These are phyloP conservation scores for Python bivittatus DNA, from an alignment of 2,113 vertebrate species.

Conservation along the genomic window DNA sequence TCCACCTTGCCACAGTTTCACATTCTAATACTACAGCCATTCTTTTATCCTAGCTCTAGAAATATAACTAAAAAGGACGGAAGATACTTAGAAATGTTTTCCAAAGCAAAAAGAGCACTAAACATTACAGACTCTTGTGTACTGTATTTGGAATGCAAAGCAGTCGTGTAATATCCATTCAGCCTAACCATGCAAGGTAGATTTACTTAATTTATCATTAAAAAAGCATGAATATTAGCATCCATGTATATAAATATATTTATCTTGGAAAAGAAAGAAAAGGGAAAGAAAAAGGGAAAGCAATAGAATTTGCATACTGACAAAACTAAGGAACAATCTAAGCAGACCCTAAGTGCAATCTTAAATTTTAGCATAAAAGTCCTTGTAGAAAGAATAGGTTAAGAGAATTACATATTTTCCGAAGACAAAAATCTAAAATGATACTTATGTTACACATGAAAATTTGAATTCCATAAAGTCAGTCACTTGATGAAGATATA, in stretches of 20 bases:
- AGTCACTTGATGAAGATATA: not conserved
- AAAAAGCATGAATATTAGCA: not conserved
- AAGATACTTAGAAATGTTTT: not conserved
- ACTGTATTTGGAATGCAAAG: not conserved
- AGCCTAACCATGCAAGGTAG: not conserved
- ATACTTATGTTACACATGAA: not conserved
- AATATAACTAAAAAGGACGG: not conserved
- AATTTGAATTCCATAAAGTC: not conserved
- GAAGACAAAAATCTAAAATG: not conserved
- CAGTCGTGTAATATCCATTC: too few species aligned
- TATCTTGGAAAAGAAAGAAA: not conserved
- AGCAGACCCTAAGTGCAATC: not conserved
- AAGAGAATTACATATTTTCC: not conserved
- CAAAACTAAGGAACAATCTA: not conserved
- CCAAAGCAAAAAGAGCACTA: not conserved
- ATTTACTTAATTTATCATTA: not conserved
- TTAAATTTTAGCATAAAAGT: not conserved
- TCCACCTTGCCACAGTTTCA: not conserved
- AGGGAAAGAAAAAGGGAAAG: not conserved
- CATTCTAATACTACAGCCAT: not conserved
- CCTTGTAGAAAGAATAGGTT: not conserved
- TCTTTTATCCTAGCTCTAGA: not conserved
- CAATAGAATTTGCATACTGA: not conserved
- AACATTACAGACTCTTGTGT: not conserved
- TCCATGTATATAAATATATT: not conserved